Percentiles rank a stretch among this genome's conserved stretches.
Conservation (phyloP, 2,888 invertebrate species). For the Netelia virgata region DNA sequence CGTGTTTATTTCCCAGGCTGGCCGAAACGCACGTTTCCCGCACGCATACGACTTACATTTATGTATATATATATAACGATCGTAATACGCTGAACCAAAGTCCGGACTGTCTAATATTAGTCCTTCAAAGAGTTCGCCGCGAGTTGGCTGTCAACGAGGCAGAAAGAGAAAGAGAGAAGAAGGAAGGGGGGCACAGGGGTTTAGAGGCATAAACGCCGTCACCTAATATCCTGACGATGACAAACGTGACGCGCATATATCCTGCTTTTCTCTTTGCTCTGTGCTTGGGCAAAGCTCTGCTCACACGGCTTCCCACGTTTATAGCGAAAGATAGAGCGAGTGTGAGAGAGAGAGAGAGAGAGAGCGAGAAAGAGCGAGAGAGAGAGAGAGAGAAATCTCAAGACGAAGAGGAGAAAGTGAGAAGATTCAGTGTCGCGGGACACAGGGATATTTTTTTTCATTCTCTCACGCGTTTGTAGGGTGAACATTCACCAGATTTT, state of each 20-base stretch:
- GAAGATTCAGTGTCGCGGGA: constrained; percentile 14
- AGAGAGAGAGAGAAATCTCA: constrained; percentile 1
- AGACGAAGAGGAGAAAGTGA: constrained; percentile 23
- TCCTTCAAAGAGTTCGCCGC: constrained; percentile 69
- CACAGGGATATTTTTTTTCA: constrained; percentile 4
- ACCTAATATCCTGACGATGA: constrained; percentile 80
- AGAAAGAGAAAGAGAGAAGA: constrained; percentile 68
- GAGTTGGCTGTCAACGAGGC: constrained; percentile 68
- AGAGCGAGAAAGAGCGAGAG: background rate
- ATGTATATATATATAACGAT: constrained; percentile 40
- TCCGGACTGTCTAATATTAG: constrained; percentile 74
- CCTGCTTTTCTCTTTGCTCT: constrained; percentile 68
- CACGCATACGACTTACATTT: constrained; percentile 32
- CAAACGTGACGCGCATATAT: constrained; percentile 77
- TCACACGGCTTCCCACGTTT: constrained; percentile 50
- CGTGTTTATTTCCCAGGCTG: constrained; percentile 73
- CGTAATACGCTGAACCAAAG: constrained; percentile 49
- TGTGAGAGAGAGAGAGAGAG: background rate
- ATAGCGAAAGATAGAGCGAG: constrained; percentile 24
- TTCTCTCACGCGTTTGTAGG: background rate
- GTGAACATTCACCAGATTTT: constrained; percentile 52
- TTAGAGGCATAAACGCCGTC: constrained; percentile 77
- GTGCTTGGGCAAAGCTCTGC: constrained; percentile 49
- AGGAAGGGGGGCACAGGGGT: constrained; percentile 60
- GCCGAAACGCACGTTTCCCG: constrained; percentile 27